A percentile compares a stretch with the other conserved stretches of the same genome.
phyloP scores from a whole-genome alignment of 92 coral and sea anemone genomes.

The Bergia sp. region DNA sequence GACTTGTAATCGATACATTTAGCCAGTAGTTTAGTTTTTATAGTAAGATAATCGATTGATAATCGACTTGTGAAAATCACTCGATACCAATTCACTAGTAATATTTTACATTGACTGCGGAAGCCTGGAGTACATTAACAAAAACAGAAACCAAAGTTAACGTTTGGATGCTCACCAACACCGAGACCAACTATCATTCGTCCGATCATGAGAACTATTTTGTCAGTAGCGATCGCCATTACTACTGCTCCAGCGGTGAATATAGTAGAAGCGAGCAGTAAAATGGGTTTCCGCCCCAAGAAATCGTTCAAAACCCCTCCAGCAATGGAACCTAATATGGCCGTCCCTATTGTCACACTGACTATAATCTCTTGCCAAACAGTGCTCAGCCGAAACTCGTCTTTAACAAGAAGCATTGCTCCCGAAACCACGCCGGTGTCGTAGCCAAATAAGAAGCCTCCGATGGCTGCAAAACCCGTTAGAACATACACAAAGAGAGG shows the following conservation, averaged over 20 bases:
- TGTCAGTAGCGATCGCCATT: slow-evolving; percentile 77
- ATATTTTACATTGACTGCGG: too few relatives aligned
- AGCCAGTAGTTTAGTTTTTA: too few relatives aligned
- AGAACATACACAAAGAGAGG: slow-evolving; percentile 67
- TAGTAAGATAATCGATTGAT: too few relatives aligned
- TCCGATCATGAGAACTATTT: slow-evolving; percentile 74
- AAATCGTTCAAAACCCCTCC: slow-evolving; percentile 80
- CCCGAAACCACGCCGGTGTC: slow-evolving; percentile 98
- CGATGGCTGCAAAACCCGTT: slow-evolving; percentile 86
- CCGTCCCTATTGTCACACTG: slow-evolving; percentile 82
- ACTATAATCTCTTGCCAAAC: slow-evolving; percentile 93
- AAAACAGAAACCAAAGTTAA: not conserved
- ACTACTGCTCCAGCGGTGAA: slow-evolving; percentile 85
- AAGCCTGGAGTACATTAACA: too few relatives aligned
- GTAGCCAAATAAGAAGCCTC: slow-evolving; percentile 95
- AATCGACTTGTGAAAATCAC: too few relatives aligned
- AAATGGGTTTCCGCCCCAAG: slow-evolving; percentile 79
- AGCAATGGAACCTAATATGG: slow-evolving; percentile 76
- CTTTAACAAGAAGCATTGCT: slow-evolving; percentile 76
- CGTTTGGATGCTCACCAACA: slow-evolving; percentile 68
- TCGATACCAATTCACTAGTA: too few relatives aligned
- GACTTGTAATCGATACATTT: too few relatives aligned
- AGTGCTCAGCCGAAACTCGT: slow-evolving; percentile 68
- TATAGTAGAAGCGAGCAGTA: slow-evolving; percentile 69
- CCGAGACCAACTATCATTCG: slow-evolving; percentile 88